Evolutionary conservation across 2,797 vertebrate genomes (phyloP).

Genomic region (Lerista edwardsae): DNA sequence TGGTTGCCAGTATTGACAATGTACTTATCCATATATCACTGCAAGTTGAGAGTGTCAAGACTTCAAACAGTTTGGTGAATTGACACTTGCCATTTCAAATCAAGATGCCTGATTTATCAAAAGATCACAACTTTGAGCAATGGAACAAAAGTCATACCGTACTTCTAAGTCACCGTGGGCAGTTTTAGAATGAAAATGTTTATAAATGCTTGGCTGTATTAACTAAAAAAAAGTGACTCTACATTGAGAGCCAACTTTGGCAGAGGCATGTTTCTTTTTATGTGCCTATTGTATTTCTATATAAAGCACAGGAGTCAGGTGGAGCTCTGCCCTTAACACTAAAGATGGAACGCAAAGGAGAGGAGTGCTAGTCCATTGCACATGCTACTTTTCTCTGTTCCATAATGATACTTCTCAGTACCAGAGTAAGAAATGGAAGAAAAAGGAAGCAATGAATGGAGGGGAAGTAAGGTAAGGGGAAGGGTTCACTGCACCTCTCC

Average conservation of each 20-base stretch:
- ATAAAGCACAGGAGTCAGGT: background rate
- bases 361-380: no score
- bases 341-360: background rate
- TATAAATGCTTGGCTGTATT: constrained; percentile 18
- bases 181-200: constrained; percentile 20
- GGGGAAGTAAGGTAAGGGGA: no score
- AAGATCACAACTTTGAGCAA: constrained; percentile 31
- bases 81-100: constrained; percentile 33
- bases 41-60: background rate
- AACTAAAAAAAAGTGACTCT: constrained; percentile 9
- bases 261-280: constrained; percentile 8
- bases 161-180: constrained; percentile 40
- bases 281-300: background rate
- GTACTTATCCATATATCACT: background rate
- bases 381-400: background rate
- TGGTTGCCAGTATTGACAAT: constrained; percentile 34
- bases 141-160: constrained; percentile 23
- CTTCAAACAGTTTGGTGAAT: constrained; percentile 13
- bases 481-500: background rate
- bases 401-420: background rate
- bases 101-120: constrained; percentile 39
- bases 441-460: background rate
- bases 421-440: background rate
- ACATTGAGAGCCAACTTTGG: background rate
- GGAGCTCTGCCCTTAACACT: background rate